Conservation (phyloP, 2,888 invertebrate genomes). For the Mantis religiosa region DNA sequence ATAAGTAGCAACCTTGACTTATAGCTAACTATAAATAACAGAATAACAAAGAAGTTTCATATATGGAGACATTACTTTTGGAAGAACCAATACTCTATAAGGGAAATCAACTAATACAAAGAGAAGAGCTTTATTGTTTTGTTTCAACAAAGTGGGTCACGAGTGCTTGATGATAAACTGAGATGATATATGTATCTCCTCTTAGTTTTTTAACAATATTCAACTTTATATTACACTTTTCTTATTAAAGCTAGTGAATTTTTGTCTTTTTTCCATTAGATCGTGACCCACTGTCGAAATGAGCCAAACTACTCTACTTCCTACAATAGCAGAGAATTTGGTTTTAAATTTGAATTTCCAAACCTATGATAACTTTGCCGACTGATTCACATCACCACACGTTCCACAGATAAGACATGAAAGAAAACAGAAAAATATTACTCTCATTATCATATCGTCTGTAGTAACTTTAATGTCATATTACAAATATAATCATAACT, state of each 20-base stretch:
- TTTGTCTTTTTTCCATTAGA: neutral
- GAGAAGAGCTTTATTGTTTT: neutral
- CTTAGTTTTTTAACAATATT: neutral
- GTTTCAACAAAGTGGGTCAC: neutral
- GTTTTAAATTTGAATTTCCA: constrained; percentile 34
- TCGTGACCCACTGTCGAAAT: neutral
- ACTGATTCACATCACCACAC: constrained; percentile 36
- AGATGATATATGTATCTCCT: neutral
- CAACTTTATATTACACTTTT: neutral
- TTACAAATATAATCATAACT: neutral
- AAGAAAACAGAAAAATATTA: constrained; percentile 32
- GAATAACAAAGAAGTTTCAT: neutral
- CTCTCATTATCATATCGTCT: constrained; percentile 23
- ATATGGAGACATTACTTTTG: neutral
- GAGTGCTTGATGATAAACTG: neutral
- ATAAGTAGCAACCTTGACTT: neutral
- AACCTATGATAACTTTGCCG: constrained; percentile 54
- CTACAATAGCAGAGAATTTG: constrained; percentile 9
- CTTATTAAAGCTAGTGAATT: neutral
- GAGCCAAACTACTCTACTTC: neutral
- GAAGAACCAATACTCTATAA: neutral
- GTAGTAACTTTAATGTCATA: neutral
- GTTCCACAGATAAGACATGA: constrained; percentile 33
- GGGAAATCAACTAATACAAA: neutral
- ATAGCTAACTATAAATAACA: neutral